Evolutionary conservation across 1,140 invertebrate genomes (phyloP).

Genomic region (Procambarus virginalis): DNA sequence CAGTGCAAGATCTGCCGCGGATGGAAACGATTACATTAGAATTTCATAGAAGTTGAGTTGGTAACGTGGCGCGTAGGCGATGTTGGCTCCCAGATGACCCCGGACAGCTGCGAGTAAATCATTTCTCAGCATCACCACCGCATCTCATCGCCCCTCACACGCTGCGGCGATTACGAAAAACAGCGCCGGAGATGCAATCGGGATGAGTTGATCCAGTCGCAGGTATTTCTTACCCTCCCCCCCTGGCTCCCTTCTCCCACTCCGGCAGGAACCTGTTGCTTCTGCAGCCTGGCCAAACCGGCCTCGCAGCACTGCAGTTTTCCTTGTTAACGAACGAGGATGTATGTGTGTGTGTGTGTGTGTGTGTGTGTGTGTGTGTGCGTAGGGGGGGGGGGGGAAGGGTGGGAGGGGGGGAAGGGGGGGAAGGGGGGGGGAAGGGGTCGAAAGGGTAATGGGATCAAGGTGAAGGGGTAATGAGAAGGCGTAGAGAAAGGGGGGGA

Average conservation of each 20-base stretch:
- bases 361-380: too few relatives aligned
- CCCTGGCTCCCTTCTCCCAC: too few relatives aligned
- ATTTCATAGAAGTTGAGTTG: slow-evolving; percentile 18
- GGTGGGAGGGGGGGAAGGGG: too few relatives aligned
- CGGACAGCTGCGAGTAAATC: slow-evolving; percentile 1
- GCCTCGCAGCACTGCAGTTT: too few relatives aligned
- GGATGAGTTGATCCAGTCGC: not conserved
- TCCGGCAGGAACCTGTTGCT: not conserved
- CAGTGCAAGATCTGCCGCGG: not conserved
- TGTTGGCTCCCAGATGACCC: slow-evolving; percentile 5
- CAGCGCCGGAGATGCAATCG: not conserved
- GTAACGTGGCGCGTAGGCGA: slow-evolving; percentile 6
- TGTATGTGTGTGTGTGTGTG: too few relatives aligned
- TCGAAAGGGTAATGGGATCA: not conserved
- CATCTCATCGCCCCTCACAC: not conserved
- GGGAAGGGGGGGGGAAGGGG: too few relatives aligned
- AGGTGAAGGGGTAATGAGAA: not conserved
- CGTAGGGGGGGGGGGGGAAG: too few relatives aligned
- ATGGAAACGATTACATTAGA: slow-evolving; percentile 36
- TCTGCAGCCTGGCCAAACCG: too few relatives aligned
- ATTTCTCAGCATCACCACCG: not conserved
- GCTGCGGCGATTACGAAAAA: not conserved
- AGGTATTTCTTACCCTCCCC: not conserved
- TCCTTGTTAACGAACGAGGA: too few relatives aligned
- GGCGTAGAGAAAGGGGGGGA: not conserved